Evolutionary conservation across 2,113 vertebrate species (phyloP).

Genomic region (Bubo scandiacus): DNA sequence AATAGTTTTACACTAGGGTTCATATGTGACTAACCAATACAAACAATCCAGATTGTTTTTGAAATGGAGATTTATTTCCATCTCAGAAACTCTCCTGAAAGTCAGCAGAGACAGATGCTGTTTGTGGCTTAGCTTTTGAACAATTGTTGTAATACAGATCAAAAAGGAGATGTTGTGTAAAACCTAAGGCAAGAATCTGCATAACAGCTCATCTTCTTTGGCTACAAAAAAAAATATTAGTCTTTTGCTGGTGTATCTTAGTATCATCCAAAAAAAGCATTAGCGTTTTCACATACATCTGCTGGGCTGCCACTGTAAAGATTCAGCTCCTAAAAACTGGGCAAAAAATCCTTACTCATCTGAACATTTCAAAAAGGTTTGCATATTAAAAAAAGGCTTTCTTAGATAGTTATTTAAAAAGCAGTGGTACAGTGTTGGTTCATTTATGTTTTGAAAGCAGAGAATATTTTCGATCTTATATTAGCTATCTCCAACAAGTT

Average conservation of each 20-base stretch:
- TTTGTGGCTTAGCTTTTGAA: neutral
- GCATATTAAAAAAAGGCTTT: neutral
- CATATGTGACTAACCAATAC: neutral
- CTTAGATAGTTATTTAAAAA: neutral
- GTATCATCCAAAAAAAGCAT: neutral
- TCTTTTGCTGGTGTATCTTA: neutral
- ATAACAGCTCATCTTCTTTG: neutral
- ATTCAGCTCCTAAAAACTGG: neutral
- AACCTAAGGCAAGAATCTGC: neutral
- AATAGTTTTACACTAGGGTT: neutral
- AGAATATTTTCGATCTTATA: neutral
- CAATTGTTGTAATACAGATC: neutral
- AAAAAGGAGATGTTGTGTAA: neutral
- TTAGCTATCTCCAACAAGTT: neutral
- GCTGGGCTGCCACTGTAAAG: neutral
- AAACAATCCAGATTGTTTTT: neutral
- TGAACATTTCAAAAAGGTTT: neutral
- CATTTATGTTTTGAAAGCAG: neutral
- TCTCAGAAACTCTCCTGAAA: neutral
- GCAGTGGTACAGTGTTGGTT: neutral
- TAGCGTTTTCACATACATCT: neutral
- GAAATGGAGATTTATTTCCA: neutral
- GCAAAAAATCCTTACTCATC: neutral
- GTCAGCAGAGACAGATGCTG: neutral
- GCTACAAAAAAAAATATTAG: neutral